phyloP scores from a whole-genome alignment of 2,797 vertebrate genomes.

The Dallia pectoralis region DNA sequence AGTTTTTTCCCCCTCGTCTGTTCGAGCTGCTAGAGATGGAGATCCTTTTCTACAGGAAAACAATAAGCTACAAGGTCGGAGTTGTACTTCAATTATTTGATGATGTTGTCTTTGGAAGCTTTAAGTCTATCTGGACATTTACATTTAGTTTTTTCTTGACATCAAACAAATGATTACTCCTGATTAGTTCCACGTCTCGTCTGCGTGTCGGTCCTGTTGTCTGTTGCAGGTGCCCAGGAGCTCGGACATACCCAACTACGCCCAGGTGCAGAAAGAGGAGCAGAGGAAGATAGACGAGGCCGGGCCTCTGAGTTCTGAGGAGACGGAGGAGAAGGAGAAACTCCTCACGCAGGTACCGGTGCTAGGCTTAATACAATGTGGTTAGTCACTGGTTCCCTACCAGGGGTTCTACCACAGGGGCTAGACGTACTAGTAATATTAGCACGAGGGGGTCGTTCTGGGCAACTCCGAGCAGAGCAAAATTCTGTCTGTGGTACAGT shows the following conservation, averaged over 20 bases:
- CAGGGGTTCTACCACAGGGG: no score
- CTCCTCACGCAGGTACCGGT: slow-evolving; percentile 80
- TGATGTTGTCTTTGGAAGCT: not conserved
- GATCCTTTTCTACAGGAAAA: slow-evolving; percentile 86
- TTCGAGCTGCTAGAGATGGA: slow-evolving; percentile 88
- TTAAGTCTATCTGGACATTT: not conserved
- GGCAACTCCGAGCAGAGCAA: no score
- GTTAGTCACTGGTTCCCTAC: no score
- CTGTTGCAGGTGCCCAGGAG: slow-evolving; percentile 78
- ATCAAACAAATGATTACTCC: no score
- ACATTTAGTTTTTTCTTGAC: not conserved
- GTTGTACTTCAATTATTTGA: not conserved
- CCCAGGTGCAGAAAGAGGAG: slow-evolving; percentile 81
- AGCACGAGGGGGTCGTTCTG: no score
- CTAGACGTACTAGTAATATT: no score
- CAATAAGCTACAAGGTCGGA: slow-evolving; percentile 84
- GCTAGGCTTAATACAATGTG: not conserved
- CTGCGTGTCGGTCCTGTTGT: not conserved
- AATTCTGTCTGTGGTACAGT: no score
- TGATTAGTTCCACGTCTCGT: slow-evolving; percentile 23
- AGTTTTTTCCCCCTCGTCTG: slow-evolving; percentile 84
- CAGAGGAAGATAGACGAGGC: slow-evolving; percentile 86
- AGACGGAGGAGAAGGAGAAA: slow-evolving; percentile 85
- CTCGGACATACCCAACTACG: slow-evolving; percentile 81
- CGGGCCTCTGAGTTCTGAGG: slow-evolving; percentile 76